A percentile compares a stretch with the other conserved stretches of the same genome.
Conservation (phyloP, 2,888 invertebrate species). For the Euclidia mi region DNA sequence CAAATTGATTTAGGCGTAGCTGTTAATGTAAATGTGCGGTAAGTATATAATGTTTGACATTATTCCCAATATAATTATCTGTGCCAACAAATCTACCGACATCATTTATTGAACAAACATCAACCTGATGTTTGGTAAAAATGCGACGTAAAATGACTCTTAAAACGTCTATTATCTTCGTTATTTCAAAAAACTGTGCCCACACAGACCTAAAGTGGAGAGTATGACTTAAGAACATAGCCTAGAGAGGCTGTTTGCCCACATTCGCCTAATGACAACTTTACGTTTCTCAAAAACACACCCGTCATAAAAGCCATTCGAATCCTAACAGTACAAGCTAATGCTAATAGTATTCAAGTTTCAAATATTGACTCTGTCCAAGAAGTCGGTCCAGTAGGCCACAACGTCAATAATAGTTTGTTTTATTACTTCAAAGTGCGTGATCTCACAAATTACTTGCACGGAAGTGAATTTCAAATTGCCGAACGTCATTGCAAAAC, state of each 20-base stretch:
- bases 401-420: conserved; percentile 12
- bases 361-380: conserved; percentile 47
- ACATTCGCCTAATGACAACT: conserved; percentile 50
- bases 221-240: conserved; percentile 29
- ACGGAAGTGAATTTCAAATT: conserved; percentile 29
- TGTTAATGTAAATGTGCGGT: too few relatives aligned
- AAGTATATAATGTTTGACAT: too few relatives aligned
- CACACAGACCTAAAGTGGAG: conserved; percentile 23
- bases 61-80: too few relatives aligned
- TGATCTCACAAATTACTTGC: conserved; percentile 15
- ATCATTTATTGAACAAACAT: conserved; percentile 1
- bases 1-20: too few relatives aligned
- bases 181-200: conserved; percentile 31
- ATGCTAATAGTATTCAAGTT: conserved; percentile 40
- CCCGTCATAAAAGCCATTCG: conserved; percentile 43
- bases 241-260: conserved; percentile 35
- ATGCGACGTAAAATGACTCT: background rate
- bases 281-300: conserved; percentile 38
- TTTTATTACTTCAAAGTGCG: conserved; percentile 17
- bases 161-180: conserved; percentile 27
- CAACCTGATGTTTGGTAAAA: background rate
- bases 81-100: too few relatives aligned
- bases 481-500: conserved; percentile 19
- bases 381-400: conserved; percentile 24
- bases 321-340: conserved; percentile 46